phyloP scores from a whole-genome alignment of 2,797 vertebrate genomes.

The Chaunax sp. region DNA sequence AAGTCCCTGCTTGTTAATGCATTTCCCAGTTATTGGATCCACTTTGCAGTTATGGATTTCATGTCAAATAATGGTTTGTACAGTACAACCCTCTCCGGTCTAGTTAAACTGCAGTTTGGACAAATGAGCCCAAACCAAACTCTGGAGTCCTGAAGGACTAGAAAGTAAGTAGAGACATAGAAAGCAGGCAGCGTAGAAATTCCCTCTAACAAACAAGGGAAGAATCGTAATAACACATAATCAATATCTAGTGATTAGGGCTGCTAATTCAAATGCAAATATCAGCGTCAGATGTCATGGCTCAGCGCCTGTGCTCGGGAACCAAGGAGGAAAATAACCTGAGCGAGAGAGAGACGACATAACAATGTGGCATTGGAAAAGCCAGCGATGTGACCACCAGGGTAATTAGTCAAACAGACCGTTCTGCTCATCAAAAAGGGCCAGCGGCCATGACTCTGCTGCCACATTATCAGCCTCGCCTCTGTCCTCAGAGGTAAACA shows the following conservation, averaged over 20 bases:
- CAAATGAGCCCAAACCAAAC: slow-evolving; percentile 11
- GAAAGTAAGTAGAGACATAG: slow-evolving; percentile 15
- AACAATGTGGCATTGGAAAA: slow-evolving; percentile 62
- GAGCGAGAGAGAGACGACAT: slow-evolving; percentile 41
- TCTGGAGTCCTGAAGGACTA: not conserved
- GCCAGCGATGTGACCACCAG: slow-evolving; percentile 67
- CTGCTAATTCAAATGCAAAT: slow-evolving; percentile 78
- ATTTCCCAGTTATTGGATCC: slow-evolving; percentile 62
- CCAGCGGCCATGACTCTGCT: slow-evolving; percentile 71
- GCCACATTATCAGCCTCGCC: slow-evolving; percentile 72
- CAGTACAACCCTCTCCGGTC: slow-evolving; percentile 61
- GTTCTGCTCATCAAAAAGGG: slow-evolving; percentile 76
- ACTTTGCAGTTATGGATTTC: slow-evolving; percentile 71
- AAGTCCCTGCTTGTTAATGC: slow-evolving; percentile 54
- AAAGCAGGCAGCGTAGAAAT: slow-evolving; percentile 23
- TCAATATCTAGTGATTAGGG: slow-evolving; percentile 64
- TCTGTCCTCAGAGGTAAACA: slow-evolving; percentile 76
- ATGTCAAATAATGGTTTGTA: slow-evolving; percentile 66
- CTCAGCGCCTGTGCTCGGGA: slow-evolving; percentile 43
- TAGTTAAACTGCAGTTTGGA: slow-evolving; percentile 27
- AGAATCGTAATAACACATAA: slow-evolving; percentile 53
- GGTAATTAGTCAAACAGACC: slow-evolving; percentile 80
- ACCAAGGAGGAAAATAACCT: slow-evolving; percentile 44
- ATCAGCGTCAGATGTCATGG: slow-evolving; percentile 62
- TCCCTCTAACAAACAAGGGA: slow-evolving; percentile 49